A percentile compares a stretch with the other conserved stretches of the same genome.
Evolutionary conservation across 2,797 vertebrate genomes (phyloP).

Genomic region (Pseudochirops corinnae): DNA sequence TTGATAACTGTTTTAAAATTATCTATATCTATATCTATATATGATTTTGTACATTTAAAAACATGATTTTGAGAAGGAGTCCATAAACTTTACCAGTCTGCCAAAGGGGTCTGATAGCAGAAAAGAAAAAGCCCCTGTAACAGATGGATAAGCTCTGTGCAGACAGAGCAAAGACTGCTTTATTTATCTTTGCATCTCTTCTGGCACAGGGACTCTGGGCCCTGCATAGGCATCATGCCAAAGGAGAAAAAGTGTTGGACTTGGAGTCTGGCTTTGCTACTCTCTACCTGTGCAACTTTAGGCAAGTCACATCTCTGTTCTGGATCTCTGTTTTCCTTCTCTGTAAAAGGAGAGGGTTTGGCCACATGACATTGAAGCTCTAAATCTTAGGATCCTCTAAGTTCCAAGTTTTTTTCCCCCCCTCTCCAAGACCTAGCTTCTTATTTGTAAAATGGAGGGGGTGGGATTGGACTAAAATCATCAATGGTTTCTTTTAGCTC

Average conservation of each 20-base stretch:
- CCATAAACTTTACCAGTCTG: not conserved
- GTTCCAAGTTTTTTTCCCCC: not conserved
- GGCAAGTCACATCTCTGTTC: not conserved
- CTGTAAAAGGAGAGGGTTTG: not conserved
- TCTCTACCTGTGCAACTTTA: not conserved
- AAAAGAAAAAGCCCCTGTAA: not conserved
- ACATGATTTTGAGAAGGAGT: not conserved
- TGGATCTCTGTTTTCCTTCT: not conserved
- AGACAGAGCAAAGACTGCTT: not conserved
- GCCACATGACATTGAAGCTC: not conserved
- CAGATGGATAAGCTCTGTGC: not conserved
- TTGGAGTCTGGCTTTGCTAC: not conserved
- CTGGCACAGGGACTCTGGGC: not conserved
- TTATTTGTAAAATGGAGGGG: not conserved
- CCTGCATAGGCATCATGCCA: not conserved
- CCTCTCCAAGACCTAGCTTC: not conserved
- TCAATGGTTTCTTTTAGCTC: not conserved
- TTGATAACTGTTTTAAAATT: not conserved
- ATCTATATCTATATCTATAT: not conserved
- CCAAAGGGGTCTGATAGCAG: not conserved
- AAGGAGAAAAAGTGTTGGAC: not conserved
- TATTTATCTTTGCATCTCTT: not conserved
- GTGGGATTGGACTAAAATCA: not conserved
- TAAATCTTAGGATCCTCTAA: not conserved
- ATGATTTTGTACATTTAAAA: not conserved